Evolutionary conservation across 2,888 invertebrate genomes (phyloP), one percentile per base, ranked within the genome.

Genomic region (Metalampra italica): DNA sequence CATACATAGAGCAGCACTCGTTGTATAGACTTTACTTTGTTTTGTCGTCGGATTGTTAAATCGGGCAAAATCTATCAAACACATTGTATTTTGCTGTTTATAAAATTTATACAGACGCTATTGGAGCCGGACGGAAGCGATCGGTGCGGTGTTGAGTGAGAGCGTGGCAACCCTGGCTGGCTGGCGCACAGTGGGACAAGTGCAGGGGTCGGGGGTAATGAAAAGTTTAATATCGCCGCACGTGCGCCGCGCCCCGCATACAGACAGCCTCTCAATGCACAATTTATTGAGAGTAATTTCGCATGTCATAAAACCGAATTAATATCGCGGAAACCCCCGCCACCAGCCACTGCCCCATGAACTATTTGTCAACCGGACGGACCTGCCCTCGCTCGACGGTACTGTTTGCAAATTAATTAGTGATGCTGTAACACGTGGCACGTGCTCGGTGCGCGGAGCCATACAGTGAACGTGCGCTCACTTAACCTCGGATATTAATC

Each of bases 221-320:
- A 83, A 84, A 84, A 83, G 78, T 87, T 84, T 85, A 87, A 86
- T 87, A 82, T 77, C 78, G 70, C 57, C 65, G 78, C 86, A 85
- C 86, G 85, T 86, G 86, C 70, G 73, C 41, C 44, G 37, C 43
- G 14, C 42, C 50, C 48, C 12, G 41, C 32, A 45, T 37, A 29
- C 51, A 53, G 47, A 63, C 49, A 51, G 49, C 65, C 67, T 69
- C 73, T 69, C 75, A 65, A 78, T 78, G 78, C 74, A 78, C 83
- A 78, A 82, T 82, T 82, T 84, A 83, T 86, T 78, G 80, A 75
- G 79, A 82, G 82, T 72, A 86, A 87, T 88, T 87, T 86, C 78
- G 85, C 85, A 86, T 87, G 87, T 88, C 88, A 88, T 88, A 87
- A 87, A 88, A 77, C 78, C 78, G 71, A 82, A 88, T 87, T 81